Percentiles rank a stretch among this genome's conserved stretches.
These are phyloP conservation scores for Pogonomyrmex barbatus DNA, from an alignment of 1,140 invertebrate genomes.

Conservation along the genomic window DNA sequence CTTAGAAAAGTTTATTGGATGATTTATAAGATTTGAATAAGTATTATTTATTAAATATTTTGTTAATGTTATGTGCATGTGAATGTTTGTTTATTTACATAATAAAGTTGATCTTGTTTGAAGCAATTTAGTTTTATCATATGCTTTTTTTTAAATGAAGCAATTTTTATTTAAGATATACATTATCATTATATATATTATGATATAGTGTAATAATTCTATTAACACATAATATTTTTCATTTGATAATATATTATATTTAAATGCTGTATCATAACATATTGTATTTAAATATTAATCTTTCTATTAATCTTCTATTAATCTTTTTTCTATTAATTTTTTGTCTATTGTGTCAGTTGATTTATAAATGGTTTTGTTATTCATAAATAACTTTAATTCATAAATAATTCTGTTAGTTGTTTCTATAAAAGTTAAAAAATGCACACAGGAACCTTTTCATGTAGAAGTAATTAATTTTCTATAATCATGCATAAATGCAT, in stretches of 20 bases:
- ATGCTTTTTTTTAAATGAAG: neutral
- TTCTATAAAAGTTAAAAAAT: neutral
- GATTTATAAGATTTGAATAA: neutral
- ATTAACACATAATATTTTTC: neutral
- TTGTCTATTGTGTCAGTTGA: neutral
- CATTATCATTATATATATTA: neutral
- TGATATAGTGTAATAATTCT: neutral
- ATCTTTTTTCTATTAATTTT: neutral
- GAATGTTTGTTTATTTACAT: neutral
- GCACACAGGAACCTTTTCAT: neutral
- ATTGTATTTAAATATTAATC: neutral
- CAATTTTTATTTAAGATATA: neutral
- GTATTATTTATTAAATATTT: neutral
- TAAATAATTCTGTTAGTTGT: neutral
- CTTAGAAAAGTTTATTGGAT: neutral
- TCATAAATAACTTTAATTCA: neutral
- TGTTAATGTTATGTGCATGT: neutral
- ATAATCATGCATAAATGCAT: neutral
- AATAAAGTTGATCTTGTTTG: neutral
- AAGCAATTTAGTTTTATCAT: neutral
- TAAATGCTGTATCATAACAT: neutral
- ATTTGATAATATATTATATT: neutral
- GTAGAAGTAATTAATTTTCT: constrained; percentile 39
- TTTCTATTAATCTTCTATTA: neutral
- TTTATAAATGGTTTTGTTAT: neutral